These are phyloP conservation scores for Platerodrilus igneus DNA, from an alignment of 2,888 invertebrate genomes.

Conservation along the genomic window DNA sequence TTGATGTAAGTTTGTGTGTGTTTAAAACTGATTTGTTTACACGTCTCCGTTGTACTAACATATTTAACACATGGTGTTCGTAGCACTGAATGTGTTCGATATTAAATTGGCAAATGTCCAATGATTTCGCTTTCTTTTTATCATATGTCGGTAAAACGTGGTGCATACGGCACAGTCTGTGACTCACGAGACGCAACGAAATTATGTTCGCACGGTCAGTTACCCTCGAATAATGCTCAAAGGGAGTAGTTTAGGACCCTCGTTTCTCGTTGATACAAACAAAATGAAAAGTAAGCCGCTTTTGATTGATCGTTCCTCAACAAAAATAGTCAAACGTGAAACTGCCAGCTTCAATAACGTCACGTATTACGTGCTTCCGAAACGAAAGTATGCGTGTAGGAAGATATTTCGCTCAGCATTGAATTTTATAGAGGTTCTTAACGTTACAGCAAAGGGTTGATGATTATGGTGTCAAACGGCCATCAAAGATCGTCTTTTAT, in stretches of 20 bases:
- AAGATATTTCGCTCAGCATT: no score
- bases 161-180: constrained; percentile 23
- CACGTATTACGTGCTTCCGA: no score
- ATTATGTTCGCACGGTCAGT: constrained; percentile 46
- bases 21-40: constrained; percentile 21
- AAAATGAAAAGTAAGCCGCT: constrained; percentile 25
- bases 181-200: constrained; percentile 37
- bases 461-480: no score
- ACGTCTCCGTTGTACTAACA: constrained; percentile 12
- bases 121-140: constrained; percentile 25
- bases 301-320: constrained; percentile 28
- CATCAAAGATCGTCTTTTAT: no score
- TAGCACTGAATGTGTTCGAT: constrained; percentile 13
- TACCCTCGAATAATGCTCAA: constrained; percentile 38
- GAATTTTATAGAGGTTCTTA: no score
- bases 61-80: constrained; percentile 20
- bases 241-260: constrained; percentile 25
- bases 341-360: no score
- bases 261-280: constrained; percentile 20
- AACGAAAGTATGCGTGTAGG: no score
- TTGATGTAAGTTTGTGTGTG: constrained; percentile 23
- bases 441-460: no score
- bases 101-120: constrained; percentile 31
- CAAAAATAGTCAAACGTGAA: no score
- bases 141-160: constrained; percentile 8